Conservation (phyloP, 1,140 invertebrate genomes). For the Euura saliciscinereae region DNA sequence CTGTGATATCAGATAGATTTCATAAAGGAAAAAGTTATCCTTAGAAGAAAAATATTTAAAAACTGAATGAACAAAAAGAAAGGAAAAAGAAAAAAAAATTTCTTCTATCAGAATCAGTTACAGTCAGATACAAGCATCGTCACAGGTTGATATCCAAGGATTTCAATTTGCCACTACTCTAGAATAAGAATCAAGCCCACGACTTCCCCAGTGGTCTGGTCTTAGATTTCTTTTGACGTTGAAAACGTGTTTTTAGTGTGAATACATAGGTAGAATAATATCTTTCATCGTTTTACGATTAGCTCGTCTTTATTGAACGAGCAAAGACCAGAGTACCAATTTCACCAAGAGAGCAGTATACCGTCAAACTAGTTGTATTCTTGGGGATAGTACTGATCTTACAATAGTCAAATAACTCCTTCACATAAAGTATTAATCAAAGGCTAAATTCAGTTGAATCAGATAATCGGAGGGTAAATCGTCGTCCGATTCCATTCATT, state of each 20-base stretch:
- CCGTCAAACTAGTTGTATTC: background rate
- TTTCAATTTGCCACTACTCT: background rate
- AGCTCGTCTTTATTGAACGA: background rate
- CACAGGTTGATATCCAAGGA: background rate
- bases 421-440: background rate
- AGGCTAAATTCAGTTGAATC: background rate
- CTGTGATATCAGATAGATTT: background rate
- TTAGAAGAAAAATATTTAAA: background rate
- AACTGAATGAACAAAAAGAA: too few relatives aligned
- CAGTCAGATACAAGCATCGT: background rate
- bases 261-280: background rate
- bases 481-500: too few relatives aligned
- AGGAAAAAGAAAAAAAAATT: background rate
- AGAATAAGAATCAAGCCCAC: background rate
- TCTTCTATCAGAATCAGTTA: background rate
- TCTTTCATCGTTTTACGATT: background rate
- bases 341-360: background rate
- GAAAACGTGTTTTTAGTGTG: constrained; percentile 4
- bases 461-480: background rate
- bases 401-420: background rate
- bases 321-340: background rate
- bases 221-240: background rate
- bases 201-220: background rate
- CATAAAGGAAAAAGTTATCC: background rate
- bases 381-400: background rate